Evolutionary conservation across 2,113 vertebrate genomes (phyloP).

Genomic region (Cyrtonyx montezumae): DNA sequence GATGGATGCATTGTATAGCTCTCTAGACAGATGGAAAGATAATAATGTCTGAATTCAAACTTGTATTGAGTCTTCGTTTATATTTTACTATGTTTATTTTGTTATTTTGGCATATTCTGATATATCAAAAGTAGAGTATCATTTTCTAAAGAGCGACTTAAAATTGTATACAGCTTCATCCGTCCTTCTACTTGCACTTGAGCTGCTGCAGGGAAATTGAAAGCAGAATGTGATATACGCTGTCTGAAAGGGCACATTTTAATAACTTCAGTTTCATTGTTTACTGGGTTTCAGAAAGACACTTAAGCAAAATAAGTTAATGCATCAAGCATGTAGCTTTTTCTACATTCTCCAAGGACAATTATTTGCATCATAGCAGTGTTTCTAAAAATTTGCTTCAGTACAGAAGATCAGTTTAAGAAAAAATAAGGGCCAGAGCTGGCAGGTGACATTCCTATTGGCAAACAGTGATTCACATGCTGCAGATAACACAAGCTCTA

Average conservation of each 20-base stretch:
- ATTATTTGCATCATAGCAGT: neutral
- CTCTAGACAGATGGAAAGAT: slow-evolving; percentile 19
- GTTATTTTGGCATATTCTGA: neutral
- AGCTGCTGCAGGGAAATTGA: neutral
- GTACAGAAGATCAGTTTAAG: neutral
- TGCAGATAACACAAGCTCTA: neutral
- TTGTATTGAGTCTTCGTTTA: neutral
- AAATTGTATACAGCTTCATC: neutral
- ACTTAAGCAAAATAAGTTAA: neutral
- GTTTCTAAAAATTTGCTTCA: neutral
- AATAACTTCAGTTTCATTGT: slow-evolving; percentile 21
- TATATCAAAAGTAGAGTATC: neutral
- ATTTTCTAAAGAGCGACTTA: slow-evolving; percentile 9
- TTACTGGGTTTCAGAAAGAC: slow-evolving; percentile 4
- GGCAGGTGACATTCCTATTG: neutral
- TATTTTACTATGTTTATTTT: slow-evolving; percentile 1
- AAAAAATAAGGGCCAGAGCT: neutral
- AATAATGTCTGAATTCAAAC: neutral
- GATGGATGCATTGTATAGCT: neutral
- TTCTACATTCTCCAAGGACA: neutral
- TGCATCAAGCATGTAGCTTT: neutral
- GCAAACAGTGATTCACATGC: neutral
- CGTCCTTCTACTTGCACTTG: neutral
- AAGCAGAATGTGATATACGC: neutral
- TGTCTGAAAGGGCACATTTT: slow-evolving; percentile 52